Conservation (phyloP, 1,140 invertebrate species). For the Cepaea nemoralis region DNA sequence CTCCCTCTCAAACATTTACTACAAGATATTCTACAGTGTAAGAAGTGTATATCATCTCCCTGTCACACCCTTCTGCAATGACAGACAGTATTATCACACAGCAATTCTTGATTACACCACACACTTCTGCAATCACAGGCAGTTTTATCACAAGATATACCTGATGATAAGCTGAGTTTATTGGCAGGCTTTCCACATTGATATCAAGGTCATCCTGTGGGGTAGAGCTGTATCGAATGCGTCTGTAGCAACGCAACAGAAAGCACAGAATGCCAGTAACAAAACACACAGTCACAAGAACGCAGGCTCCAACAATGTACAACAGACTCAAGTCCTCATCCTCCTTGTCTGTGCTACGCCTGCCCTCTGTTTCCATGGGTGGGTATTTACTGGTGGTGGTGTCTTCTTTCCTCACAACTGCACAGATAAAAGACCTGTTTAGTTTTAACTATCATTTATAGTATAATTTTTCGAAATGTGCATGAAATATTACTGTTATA, state of each 20-base stretch:
- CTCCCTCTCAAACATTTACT: too few relatives aligned
- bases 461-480: too few relatives aligned
- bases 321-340: conserved; percentile 41
- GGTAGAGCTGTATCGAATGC: conserved; percentile 79
- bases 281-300: conserved; percentile 79
- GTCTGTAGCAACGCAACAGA: conserved; percentile 76
- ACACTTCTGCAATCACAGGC: too few relatives aligned
- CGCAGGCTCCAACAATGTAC: conserved; percentile 74
- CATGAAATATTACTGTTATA: too few relatives aligned
- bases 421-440: background rate
- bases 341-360: conserved; percentile 13
- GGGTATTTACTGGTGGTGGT: background rate
- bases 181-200: conserved; percentile 89
- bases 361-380: background rate
- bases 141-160: too few relatives aligned
- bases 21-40: too few relatives aligned
- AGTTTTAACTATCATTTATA: too few relatives aligned
- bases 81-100: too few relatives aligned
- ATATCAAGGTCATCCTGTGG: conserved; percentile 78
- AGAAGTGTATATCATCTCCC: too few relatives aligned
- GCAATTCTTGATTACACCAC: too few relatives aligned
- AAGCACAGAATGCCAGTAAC: conserved; percentile 81
- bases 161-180: conserved; percentile 88
- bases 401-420: background rate
- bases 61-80: too few relatives aligned